phyloP scores from a whole-genome alignment of 2,113 vertebrate genomes.

The Nerophis ophidion region DNA sequence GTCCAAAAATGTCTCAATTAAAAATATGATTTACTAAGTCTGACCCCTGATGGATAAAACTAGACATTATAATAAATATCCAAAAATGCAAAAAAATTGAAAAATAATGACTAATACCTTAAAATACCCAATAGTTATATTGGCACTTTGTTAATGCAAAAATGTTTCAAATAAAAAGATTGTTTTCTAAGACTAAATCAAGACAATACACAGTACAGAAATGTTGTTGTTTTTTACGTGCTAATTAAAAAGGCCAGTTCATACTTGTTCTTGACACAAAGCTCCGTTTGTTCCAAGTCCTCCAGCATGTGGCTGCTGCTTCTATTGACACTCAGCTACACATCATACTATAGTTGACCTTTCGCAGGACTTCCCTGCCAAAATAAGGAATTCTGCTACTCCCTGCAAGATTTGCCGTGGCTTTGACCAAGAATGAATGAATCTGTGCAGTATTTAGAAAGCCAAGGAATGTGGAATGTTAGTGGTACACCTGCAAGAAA shows the following conservation, averaged over 20 bases:
- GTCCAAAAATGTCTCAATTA: slow-evolving; percentile 30
- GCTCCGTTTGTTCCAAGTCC: slow-evolving; percentile 28
- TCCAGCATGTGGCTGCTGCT: slow-evolving; percentile 37
- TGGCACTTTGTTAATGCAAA: slow-evolving; percentile 26
- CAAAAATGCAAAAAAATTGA: no score
- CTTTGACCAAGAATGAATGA: background rate
- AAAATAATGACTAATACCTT: no score
- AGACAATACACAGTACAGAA: slow-evolving; percentile 2
- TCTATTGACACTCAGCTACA: slow-evolving; percentile 28
- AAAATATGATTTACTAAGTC: slow-evolving; percentile 19
- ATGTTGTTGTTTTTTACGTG: slow-evolving; percentile 20
- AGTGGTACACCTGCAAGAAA: no score
- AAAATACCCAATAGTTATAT: slow-evolving; percentile 11
- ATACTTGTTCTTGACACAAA: slow-evolving; percentile 48
- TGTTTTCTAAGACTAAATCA: slow-evolving; percentile 20
- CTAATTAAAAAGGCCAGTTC: slow-evolving; percentile 49
- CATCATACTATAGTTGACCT: slow-evolving; percentile 11
- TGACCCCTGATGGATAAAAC: slow-evolving; percentile 8
- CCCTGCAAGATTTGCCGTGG: background rate
- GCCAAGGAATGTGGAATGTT: background rate
- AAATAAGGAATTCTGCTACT: slow-evolving; percentile 3
- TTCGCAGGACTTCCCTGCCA: slow-evolving; percentile 18
- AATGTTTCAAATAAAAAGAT: slow-evolving; percentile 31
- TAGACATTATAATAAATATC: background rate
- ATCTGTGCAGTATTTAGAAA: background rate